These are phyloP conservation scores for Brachyptera risi DNA, from an alignment of 2,888 invertebrate genomes.

Conservation along the genomic window DNA sequence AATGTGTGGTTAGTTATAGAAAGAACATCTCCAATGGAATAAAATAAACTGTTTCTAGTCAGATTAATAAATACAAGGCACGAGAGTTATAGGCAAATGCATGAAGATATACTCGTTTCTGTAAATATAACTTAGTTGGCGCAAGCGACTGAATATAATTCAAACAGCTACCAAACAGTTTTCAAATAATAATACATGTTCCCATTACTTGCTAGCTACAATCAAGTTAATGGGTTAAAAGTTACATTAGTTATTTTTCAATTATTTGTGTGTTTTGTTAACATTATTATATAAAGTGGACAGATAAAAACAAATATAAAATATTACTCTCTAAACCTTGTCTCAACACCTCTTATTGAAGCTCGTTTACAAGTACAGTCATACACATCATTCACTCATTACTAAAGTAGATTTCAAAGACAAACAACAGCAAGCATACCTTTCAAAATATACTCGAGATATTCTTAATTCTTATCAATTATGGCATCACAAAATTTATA, in stretches of 20 bases:
- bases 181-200: neutral
- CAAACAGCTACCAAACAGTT: neutral
- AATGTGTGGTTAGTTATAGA: constrained; percentile 13
- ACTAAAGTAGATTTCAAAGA: neutral
- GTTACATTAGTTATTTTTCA: neutral
- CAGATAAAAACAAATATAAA: constrained; percentile 5
- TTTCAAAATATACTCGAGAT: neutral
- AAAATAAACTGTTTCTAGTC: constrained; percentile 23
- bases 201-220: neutral
- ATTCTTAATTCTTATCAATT: too few relatives aligned
- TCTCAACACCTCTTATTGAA: neutral
- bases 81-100: neutral
- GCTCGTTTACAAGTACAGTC: neutral
- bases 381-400: neutral
- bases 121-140: neutral
- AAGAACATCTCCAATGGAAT: constrained; percentile 15
- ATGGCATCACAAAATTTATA: neutral
- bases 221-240: neutral
- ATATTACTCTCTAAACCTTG: neutral
- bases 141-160: neutral
- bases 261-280: neutral
- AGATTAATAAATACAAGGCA: constrained; percentile 28
- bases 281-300: neutral
- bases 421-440: neutral
- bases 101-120: neutral